These are phyloP conservation scores for Phoxinus phoxinus DNA, from an alignment of 2,113 vertebrate genomes.

Conservation along the genomic window DNA sequence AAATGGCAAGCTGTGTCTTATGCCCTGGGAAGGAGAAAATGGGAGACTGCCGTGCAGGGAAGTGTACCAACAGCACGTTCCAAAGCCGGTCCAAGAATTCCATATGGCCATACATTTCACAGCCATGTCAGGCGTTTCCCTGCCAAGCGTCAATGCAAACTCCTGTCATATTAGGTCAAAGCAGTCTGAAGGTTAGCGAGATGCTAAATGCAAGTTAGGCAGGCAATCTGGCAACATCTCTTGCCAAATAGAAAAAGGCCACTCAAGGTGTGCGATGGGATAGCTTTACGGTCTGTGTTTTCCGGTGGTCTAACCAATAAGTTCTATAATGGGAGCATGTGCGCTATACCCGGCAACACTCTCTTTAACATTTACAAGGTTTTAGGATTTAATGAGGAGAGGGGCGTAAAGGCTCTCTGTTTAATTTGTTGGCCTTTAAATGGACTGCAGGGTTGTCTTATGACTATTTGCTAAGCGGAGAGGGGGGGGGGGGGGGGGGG, in stretches of 20 bases:
- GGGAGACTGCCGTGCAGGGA: slow-evolving; percentile 31
- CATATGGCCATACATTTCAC: slow-evolving; percentile 41
- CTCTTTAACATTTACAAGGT: slow-evolving; percentile 41
- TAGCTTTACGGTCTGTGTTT: slow-evolving; percentile 33
- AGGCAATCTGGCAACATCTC: slow-evolving; percentile 50
- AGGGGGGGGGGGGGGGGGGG: background rate
- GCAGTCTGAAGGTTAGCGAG: slow-evolving; percentile 48
- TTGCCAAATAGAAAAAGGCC: slow-evolving; percentile 56
- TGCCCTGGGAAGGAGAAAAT: slow-evolving; percentile 47
- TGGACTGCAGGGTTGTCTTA: slow-evolving; percentile 42
- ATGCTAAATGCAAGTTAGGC: slow-evolving; percentile 51
- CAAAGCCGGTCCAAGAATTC: slow-evolving; percentile 39
- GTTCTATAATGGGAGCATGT: slow-evolving; percentile 47
- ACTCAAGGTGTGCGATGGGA: slow-evolving; percentile 19
- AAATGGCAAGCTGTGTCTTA: slow-evolving; percentile 8
- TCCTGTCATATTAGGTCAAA: slow-evolving; percentile 50
- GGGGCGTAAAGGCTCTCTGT: slow-evolving; percentile 33
- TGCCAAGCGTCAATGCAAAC: slow-evolving; percentile 50
- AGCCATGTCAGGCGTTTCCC: slow-evolving; percentile 14
- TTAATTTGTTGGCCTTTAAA: slow-evolving; percentile 59
- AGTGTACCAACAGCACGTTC: slow-evolving; percentile 28
- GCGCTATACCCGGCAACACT: slow-evolving; percentile 7
- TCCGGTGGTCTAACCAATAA: slow-evolving; percentile 18
- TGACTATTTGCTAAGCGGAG: slow-evolving; percentile 38
- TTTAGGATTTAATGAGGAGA: slow-evolving; percentile 42